Base-by-base conservation (phyloP, 1,140 invertebrate species). In the Drosophila nannoptera region DNA sequence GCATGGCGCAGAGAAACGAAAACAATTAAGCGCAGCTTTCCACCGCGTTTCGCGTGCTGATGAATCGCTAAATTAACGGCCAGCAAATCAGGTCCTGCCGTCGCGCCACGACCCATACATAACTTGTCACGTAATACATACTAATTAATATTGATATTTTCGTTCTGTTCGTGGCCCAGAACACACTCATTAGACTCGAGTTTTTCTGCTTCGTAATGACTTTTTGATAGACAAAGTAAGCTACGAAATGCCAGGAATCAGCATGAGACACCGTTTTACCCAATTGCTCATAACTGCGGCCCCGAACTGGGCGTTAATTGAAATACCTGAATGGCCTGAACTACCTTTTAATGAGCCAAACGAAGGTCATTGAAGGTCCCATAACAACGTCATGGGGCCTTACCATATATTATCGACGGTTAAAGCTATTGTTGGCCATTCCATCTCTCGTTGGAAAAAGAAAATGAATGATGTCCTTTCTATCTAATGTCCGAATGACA, bases 81-180 rank as follows among this genome's bases (percentile, higher is more conserved):
- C 46, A 45, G 35, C 8, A 42, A 65, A 46, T 40, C 50, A 43
- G 54, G 49, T 54, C 38, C 31, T 46, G 16, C 16, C 45, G 22
- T 32, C 33, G 22, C 12, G 14, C 54, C 33, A 62, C 3, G 36
- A 7, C 35, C 35, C 4, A 40, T 42, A 32, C 11, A 48, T 59
- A 81, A 71, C 63, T 86, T 86, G 77, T 81, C 82, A 86, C 81
- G 81, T 86, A 84, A 86, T 84, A 75, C 81, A 77, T 60, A 87
- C 81, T 84, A 84, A 84, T 84, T 84, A 84, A 84, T 84, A 84
- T 84, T 86, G 77, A 86, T 84, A 84, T 81, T 84, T 81, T 69
- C 22, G 22, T 60, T 78, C 75, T 14, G 22, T 60, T 78, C 75
- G 76, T 69, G 69, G 66, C 42, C 31, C 40, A 35, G 22, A 22